phyloP scores from a whole-genome alignment of 2,888 invertebrate species.

The Linyphia triangularis region DNA sequence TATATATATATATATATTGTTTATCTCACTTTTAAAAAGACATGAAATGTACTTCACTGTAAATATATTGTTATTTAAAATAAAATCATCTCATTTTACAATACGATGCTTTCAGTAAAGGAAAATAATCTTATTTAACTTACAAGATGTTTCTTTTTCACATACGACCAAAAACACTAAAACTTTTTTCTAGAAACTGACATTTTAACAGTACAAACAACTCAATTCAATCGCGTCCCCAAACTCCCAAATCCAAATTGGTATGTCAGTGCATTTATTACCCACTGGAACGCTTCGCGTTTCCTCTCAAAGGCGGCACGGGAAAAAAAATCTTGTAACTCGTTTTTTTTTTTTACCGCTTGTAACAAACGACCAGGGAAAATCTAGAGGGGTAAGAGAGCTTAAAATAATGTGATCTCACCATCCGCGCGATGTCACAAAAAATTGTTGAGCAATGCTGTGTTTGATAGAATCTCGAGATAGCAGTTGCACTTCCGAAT shows the following conservation, averaged over 20 bases:
- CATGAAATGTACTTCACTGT: neutral
- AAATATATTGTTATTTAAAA: neutral
- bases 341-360: constrained; percentile 20
- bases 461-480: constrained; percentile 64
- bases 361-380: constrained; percentile 49
- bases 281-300: constrained; percentile 21
- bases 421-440: constrained; percentile 47
- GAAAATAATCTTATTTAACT: neutral
- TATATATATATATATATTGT: neutral
- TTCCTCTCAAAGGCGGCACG: constrained; percentile 20
- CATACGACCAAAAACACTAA: neutral
- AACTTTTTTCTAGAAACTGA: neutral
- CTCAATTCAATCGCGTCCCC: constrained; percentile 10
- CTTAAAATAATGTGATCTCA: constrained; percentile 63
- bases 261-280: constrained; percentile 18
- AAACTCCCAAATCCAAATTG: constrained; percentile 6
- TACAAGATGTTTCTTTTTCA: neutral
- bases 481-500: constrained; percentile 54
- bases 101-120: neutral
- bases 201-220: neutral
- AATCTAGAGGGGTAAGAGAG: constrained; percentile 47
- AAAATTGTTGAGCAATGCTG: constrained; percentile 58
- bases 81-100: no score
- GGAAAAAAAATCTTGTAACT: constrained; percentile 9
- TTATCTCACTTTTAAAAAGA: neutral